phyloP scores from a whole-genome alignment of 2,888 invertebrate genomes.

The Morpho achilles region DNA sequence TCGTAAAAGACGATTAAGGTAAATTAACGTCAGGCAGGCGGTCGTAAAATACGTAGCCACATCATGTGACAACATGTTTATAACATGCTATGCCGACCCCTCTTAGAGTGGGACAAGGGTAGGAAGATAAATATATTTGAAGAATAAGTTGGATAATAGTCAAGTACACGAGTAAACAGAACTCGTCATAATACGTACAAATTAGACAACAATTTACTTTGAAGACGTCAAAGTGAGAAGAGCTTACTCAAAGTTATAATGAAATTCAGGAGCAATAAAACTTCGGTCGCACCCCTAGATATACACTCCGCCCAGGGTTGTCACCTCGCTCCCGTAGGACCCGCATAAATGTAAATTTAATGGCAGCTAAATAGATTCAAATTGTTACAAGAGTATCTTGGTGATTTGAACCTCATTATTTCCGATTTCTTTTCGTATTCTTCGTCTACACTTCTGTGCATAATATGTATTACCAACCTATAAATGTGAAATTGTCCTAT shows the following conservation, averaged over 20 bases:
- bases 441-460: too few relatives aligned
- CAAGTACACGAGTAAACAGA: not conserved
- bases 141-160: not conserved
- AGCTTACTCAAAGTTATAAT: constrained; percentile 70
- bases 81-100: too few relatives aligned
- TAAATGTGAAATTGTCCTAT: too few relatives aligned
- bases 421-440: not conserved
- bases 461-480: too few relatives aligned
- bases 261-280: constrained; percentile 79
- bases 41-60: too few relatives aligned
- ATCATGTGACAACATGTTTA: too few relatives aligned
- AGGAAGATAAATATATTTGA: too few relatives aligned
- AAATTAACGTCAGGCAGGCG: too few relatives aligned
- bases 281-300: constrained; percentile 74
- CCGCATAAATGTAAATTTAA: constrained; percentile 30
- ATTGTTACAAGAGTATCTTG: constrained; percentile 22
- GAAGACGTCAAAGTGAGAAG: constrained; percentile 62
- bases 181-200: constrained; percentile 60
- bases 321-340: constrained; percentile 19
- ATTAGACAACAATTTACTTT: constrained; percentile 74
- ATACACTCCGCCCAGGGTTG: constrained; percentile 64
- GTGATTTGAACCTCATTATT: constrained; percentile 1
- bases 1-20: too few relatives aligned
- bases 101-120: too few relatives aligned
- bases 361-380: constrained; percentile 27